A percentile compares a stretch with the other conserved stretches of the same genome.
phyloP scores from a whole-genome alignment of 2,888 invertebrate species.

The Zygothrica quintamaculata region DNA sequence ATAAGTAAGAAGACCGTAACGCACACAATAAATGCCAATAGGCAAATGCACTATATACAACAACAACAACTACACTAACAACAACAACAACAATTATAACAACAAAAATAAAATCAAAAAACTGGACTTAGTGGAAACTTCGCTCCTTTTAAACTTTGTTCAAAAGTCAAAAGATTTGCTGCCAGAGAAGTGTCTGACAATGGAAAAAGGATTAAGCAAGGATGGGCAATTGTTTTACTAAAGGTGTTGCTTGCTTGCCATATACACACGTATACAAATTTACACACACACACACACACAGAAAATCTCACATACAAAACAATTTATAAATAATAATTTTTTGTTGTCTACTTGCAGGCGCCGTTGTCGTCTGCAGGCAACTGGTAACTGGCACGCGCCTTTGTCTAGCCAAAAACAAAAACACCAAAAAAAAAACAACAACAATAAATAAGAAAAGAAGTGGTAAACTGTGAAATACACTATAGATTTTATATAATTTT shows the following conservation, averaged over 20 bases:
- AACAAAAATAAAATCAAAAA: slow-evolving; percentile 10
- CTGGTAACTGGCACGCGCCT: slow-evolving; percentile 56
- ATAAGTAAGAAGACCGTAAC: slow-evolving; percentile 35
- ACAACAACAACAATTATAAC: slow-evolving; percentile 4
- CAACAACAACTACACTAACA: slow-evolving; percentile 31
- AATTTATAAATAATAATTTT: slow-evolving; percentile 78
- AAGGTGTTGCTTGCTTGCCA: slow-evolving; percentile 41
- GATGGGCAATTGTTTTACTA: slow-evolving; percentile 20
- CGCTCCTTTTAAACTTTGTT: slow-evolving; percentile 30
- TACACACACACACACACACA: slow-evolving; percentile 26
- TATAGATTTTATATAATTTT: background rate
- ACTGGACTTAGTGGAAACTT: slow-evolving; percentile 23
- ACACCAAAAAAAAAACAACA: slow-evolving; percentile 4
- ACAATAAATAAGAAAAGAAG: background rate
- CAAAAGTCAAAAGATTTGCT: slow-evolving; percentile 58
- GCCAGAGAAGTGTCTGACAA: slow-evolving; percentile 30
- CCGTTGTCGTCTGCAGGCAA: slow-evolving; percentile 62
- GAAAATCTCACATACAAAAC: slow-evolving; percentile 27
- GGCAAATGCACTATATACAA: slow-evolving; percentile 19
- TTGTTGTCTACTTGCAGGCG: slow-evolving; percentile 57
- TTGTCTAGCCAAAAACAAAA: slow-evolving; percentile 43
- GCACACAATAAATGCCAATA: slow-evolving; percentile 57
- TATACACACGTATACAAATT: background rate
- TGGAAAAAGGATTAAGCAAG: slow-evolving; percentile 1
- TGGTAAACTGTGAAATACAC: slow-evolving; percentile 9